These are phyloP conservation scores for Acanthoscelides obtectus DNA, from an alignment of 2,888 invertebrate species.

Conservation along the genomic window DNA sequence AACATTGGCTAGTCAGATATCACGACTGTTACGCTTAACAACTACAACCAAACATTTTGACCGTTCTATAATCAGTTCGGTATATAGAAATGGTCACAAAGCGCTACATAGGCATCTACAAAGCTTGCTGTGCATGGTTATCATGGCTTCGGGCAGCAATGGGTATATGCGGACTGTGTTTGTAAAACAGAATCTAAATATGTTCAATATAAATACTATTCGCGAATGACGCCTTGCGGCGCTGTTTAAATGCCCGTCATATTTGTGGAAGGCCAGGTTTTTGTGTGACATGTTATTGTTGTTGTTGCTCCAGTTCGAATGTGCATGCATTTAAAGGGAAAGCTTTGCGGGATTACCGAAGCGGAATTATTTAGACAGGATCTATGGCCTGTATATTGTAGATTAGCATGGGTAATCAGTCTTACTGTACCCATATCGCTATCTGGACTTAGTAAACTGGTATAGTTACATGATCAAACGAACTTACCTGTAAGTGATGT, in stretches of 20 bases:
- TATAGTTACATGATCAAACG: too few relatives aligned
- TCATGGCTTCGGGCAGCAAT: neutral
- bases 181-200: neutral
- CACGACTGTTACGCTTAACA: too few relatives aligned
- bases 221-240: neutral
- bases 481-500: too few relatives aligned
- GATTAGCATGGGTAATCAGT: too few relatives aligned
- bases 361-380: too few relatives aligned
- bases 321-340: neutral
- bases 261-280: too few relatives aligned
- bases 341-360: too few relatives aligned
- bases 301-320: neutral
- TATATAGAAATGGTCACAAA: neutral
- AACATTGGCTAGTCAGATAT: too few relatives aligned
- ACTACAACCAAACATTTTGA: too few relatives aligned
- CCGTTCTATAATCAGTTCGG: neutral
- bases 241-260: neutral
- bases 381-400: too few relatives aligned
- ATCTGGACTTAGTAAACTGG: too few relatives aligned
- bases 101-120: neutral
- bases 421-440: too few relatives aligned
- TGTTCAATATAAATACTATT: neutral
- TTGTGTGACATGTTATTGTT: neutral
- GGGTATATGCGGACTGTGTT: neutral
- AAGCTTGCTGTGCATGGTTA: neutral